Conservation (phyloP, 2,888 invertebrate genomes). For the Epinotia demarniana region DNA sequence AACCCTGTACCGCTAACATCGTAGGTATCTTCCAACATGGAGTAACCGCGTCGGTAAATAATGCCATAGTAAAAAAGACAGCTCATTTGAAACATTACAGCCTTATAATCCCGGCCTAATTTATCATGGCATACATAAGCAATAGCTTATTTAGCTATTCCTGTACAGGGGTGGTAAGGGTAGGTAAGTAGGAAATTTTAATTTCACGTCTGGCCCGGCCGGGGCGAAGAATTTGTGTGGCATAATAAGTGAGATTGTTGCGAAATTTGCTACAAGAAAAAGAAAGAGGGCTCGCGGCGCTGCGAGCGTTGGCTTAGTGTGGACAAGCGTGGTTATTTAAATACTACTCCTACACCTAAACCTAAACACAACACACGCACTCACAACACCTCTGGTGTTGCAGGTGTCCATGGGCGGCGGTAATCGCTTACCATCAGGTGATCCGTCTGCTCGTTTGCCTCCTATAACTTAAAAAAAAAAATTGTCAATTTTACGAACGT, state of each 20-base stretch:
- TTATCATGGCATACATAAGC: conserved; percentile 51
- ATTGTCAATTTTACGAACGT: too few relatives aligned
- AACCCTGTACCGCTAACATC: too few relatives aligned
- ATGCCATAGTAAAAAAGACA: background rate
- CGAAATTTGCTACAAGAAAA: conserved; percentile 85
- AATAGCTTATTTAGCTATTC: conserved; percentile 81
- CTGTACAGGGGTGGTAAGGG: conserved; percentile 64
- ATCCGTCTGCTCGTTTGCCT: too few relatives aligned
- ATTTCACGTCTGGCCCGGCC: conserved; percentile 81
- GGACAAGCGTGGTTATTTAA: conserved; percentile 54
- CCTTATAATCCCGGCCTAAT: conserved; percentile 21
- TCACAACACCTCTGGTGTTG: too few relatives aligned
- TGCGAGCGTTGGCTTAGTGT: conserved; percentile 53
- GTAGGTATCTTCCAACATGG: background rate
- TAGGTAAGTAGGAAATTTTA: conserved; percentile 83
- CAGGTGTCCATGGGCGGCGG: too few relatives aligned
- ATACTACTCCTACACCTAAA: too few relatives aligned
- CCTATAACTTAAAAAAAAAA: too few relatives aligned
- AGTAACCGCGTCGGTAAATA: background rate
- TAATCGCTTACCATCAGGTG: too few relatives aligned
- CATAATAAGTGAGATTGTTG: conserved; percentile 85
- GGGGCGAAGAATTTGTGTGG: conserved; percentile 83
- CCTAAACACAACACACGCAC: too few relatives aligned
- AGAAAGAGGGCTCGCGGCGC: conserved; percentile 80
- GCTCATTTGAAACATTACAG: background rate